A percentile compares a stretch with the other conserved stretches of the same genome.
phyloP scores from a whole-genome alignment of 2,888 invertebrate species.

The Phytoseiulus persimilis region DNA sequence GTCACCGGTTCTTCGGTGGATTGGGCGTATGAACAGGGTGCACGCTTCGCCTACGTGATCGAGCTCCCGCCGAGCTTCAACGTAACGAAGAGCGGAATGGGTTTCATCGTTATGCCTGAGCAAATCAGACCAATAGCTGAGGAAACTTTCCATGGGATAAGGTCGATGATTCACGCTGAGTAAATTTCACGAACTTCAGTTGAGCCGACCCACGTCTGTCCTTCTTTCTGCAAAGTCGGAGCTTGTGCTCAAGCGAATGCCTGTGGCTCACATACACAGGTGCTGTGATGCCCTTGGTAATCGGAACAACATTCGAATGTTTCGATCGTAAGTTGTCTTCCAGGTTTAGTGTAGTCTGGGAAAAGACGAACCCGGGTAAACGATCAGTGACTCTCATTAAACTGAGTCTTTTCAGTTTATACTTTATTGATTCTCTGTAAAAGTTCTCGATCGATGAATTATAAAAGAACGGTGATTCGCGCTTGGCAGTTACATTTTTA shows the following conservation, averaged over 20 bases:
- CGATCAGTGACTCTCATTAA: too few relatives aligned
- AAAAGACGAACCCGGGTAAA: too few relatives aligned
- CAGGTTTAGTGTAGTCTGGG: too few relatives aligned
- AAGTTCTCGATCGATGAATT: not conserved
- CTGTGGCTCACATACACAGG: too few relatives aligned
- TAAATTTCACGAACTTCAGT: not conserved
- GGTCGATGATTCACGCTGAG: constrained; percentile 43
- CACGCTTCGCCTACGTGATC: constrained; percentile 50
- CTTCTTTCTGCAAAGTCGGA: too few relatives aligned
- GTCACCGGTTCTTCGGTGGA: constrained; percentile 51
- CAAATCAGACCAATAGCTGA: constrained; percentile 47
- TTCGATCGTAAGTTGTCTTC: too few relatives aligned
- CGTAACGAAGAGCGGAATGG: constrained; percentile 48
- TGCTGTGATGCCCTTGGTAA: too few relatives aligned
- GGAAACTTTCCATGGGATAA: constrained; percentile 48
- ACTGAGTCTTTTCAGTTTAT: too few relatives aligned
- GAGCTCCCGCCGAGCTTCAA: constrained; percentile 46
- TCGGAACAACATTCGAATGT: too few relatives aligned
- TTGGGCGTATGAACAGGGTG: constrained; percentile 49
- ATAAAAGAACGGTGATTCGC: not conserved
- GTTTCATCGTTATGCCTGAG: constrained; percentile 48
- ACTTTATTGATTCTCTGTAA: not conserved
- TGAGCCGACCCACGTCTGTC: too few relatives aligned
- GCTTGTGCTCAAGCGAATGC: too few relatives aligned
- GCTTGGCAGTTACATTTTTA: not conserved